A percentile compares a stretch with the other conserved stretches of the same genome.
These are phyloP conservation scores for Ancistrus triradiatus DNA, from an alignment of 2,113 vertebrate species.

Conservation along the genomic window DNA sequence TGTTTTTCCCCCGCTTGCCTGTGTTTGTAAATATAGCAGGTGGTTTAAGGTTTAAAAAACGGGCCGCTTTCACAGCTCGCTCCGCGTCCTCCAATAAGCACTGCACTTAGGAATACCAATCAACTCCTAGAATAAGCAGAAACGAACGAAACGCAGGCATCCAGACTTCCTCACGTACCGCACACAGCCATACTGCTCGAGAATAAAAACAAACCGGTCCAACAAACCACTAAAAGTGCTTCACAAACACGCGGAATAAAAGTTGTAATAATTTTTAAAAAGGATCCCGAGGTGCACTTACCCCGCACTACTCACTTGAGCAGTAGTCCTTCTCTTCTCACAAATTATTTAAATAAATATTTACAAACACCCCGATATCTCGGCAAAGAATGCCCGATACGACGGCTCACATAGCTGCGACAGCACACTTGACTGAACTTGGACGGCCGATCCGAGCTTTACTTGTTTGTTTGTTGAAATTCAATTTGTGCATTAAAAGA, in stretches of 20 bases:
- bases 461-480: conserved; percentile 59
- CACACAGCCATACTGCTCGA: conserved; percentile 10
- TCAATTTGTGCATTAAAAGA: conserved; percentile 63
- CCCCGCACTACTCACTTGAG: conserved; percentile 60
- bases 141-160: conserved; percentile 50
- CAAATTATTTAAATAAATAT: conserved; percentile 78
- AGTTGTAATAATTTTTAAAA: conserved; percentile 68
- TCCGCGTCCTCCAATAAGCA: conserved; percentile 36
- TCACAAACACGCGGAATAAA: conserved; percentile 56
- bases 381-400: conserved; percentile 54
- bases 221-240: conserved; percentile 53
- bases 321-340: conserved; percentile 68
- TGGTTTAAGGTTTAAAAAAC: conserved; percentile 59
- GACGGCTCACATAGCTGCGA: conserved; percentile 48
- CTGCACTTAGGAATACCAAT: conserved; percentile 51
- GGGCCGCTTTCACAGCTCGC: conserved; percentile 60
- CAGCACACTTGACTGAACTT: conserved; percentile 41
- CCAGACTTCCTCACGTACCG: conserved; percentile 22
- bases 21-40: conserved; percentile 18
- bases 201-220: conserved; percentile 1
- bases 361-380: conserved; percentile 56
- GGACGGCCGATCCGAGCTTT: conserved; percentile 25
- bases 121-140: conserved; percentile 72
- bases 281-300: conserved; percentile 72
- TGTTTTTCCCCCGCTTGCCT: background rate